Evolutionary conservation across 2,797 vertebrate genomes (phyloP), one percentile per base, ranked within the genome.

Genomic region (Acanthurus lineatus): DNA sequence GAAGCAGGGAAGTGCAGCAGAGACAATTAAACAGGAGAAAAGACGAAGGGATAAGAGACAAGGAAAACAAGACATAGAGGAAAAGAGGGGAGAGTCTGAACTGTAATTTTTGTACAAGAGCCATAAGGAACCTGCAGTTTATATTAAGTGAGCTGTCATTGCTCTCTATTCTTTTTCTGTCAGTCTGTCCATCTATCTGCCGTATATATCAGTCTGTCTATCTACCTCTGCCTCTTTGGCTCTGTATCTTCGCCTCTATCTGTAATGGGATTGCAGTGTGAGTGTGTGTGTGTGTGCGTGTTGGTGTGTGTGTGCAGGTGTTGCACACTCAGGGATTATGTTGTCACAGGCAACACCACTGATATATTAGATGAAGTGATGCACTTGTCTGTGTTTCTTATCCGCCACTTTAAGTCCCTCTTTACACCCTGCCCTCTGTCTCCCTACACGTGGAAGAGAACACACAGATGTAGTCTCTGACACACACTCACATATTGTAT

Each of bases 351-450:
- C 77, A 51, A 86, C 86, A 84, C 91, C 86, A 25, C 12, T 70
- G 87, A 89, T 88, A 91, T 70, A 52, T 81, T 86, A 88, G 88
- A 91, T 91, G 86, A 92, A 93, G 82, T 87, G 86, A 88, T 89
- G 79, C 85, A 87, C 87, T 90, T 88, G 87, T 89, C 85, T 88
- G 81, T 87, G 72, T 82, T 87, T 90, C 70, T 89, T 88, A 88
- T 84, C 84, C 82, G 62, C 60, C 35, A 25, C 77, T 86, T 81
- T 85, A 87, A 88, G 71, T 86, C 81, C 72, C 83, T 82, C 81
- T 87, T 90, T 79, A 83, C 82, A 68, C 77, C 40, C 60, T 38
- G 68, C 68, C 69, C 73, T 87, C 83, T 35, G 15, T 88, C 69
- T 85, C 84, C 86, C 83, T 44, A 69, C 70, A 42, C 82, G 60